phyloP scores from a whole-genome alignment of 37 sponge, comb jelly and placozoan genomes.

The Beroe ovata region DNA sequence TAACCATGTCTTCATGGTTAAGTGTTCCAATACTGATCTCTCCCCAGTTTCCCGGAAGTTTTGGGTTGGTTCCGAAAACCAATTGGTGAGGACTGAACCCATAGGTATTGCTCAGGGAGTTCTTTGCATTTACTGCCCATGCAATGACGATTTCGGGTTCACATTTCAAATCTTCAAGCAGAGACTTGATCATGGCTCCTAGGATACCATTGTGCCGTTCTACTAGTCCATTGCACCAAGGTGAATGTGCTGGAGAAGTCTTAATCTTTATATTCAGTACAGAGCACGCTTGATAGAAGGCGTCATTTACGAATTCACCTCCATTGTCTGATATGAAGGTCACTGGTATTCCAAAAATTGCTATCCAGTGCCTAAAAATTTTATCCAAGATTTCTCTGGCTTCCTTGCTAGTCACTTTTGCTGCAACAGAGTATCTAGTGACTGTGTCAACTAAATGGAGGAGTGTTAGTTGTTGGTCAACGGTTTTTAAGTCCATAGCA shows the following conservation, averaged over 20 bases:
- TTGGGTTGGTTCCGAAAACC: slow-evolving; percentile 30
- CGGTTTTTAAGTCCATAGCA: slow-evolving; percentile 17
- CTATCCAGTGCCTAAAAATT: background rate
- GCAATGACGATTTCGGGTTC: background rate
- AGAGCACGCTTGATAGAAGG: background rate
- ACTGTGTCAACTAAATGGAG: slow-evolving; percentile 1
- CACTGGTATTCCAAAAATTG: background rate
- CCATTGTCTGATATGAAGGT: slow-evolving; percentile 27
- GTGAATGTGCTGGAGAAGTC: background rate
- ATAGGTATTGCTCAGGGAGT: background rate
- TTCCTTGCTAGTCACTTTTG: background rate
- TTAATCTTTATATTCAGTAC: background rate
- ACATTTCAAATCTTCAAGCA: background rate
- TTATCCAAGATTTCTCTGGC: background rate
- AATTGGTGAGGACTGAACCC: slow-evolving; percentile 28
- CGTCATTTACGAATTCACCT: slow-evolving; percentile 18
- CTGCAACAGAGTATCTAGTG: slow-evolving; percentile 6
- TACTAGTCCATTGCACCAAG: slow-evolving; percentile 10
- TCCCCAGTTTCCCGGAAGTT: background rate
- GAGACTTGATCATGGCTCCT: background rate
- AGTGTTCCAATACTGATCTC: background rate
- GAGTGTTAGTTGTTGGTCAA: background rate
- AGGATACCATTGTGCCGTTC: slow-evolving; percentile 17
- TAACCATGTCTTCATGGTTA: background rate
- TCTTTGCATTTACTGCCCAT: slow-evolving; percentile 46